Percentiles rank a stretch among this genome's conserved stretches.
These are phyloP conservation scores for Scaptodrosophila lebanonensis DNA, from an alignment of 1,140 invertebrate species.

Conservation along the genomic window DNA sequence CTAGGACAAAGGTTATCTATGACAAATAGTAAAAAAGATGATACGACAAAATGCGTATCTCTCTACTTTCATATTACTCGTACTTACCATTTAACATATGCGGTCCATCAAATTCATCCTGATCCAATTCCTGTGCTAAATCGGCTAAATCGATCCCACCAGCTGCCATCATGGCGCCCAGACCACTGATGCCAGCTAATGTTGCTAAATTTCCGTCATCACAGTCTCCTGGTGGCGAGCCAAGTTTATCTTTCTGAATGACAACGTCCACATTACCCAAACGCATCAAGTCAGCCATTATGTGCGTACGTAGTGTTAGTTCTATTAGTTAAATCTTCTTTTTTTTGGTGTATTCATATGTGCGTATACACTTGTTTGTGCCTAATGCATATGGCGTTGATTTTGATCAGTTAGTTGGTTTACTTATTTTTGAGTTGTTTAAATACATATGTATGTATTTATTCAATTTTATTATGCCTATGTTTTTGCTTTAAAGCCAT, in stretches of 20 bases:
- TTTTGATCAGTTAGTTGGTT: no score
- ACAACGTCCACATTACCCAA: constrained; percentile 80
- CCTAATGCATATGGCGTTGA: no score
- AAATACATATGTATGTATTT: constrained; percentile 7
- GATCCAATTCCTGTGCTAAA: constrained; percentile 85
- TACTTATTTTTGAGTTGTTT: no score
- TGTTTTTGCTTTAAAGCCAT: constrained; percentile 16
- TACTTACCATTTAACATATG: constrained; percentile 81
- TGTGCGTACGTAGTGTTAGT: no score
- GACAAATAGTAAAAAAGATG: no score
- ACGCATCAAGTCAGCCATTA: constrained; percentile 84
- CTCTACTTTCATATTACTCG: background rate
- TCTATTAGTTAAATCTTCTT: no score
- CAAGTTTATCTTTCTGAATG: constrained; percentile 84
- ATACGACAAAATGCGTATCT: no score
- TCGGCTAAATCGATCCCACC: constrained; percentile 79
- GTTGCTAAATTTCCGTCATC: constrained; percentile 87
- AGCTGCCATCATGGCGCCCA: constrained; percentile 82
- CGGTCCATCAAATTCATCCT: constrained; percentile 86
- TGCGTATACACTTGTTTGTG: no score
- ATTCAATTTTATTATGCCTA: constrained; percentile 24
- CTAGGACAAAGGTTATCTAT: no score
- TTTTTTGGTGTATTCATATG: no score
- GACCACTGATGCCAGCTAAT: constrained; percentile 76
- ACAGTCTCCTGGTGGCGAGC: constrained; percentile 89